Conservation (phyloP, 2,113 vertebrate genomes). For the Osmerus eperlanus region DNA sequence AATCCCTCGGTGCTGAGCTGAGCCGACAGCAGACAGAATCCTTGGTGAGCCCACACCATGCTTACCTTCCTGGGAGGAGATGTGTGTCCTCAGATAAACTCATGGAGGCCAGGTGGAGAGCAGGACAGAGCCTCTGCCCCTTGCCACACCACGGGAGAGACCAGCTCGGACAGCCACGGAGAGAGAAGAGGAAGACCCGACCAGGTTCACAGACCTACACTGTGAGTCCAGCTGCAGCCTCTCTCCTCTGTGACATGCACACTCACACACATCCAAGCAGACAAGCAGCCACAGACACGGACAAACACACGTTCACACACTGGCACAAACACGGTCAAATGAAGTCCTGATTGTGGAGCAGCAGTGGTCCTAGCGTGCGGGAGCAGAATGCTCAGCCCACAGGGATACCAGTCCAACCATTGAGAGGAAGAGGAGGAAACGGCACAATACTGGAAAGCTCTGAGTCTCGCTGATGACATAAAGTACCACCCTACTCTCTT, state of each 20-base stretch:
- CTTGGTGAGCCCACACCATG: neutral
- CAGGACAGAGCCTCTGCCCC: conserved; percentile 8
- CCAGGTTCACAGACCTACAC: conserved; percentile 1
- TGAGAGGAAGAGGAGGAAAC: conserved; percentile 8
- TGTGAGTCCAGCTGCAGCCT: conserved; percentile 30
- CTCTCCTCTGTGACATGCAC: conserved; percentile 16
- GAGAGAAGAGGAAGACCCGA: neutral
- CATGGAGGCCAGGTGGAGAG: conserved; percentile 61
- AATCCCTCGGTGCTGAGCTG: conserved; percentile 9
- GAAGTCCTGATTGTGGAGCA: conserved; percentile 36
- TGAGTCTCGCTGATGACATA: conserved; percentile 49
- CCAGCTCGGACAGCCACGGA: conserved; percentile 34
- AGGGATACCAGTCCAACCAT: neutral
- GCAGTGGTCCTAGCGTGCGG: conserved; percentile 29
- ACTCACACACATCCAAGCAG: conserved; percentile 23
- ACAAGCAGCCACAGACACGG: neutral
- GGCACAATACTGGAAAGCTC: conserved; percentile 37
- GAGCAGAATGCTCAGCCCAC: conserved; percentile 21
- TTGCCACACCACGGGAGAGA: conserved; percentile 28
- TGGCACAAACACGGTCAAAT: neutral
- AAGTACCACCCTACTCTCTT: neutral
- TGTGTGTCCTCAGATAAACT: conserved; percentile 57
- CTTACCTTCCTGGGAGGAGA: conserved; percentile 64
- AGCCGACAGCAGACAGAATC: conserved; percentile 13
- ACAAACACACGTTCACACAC: conserved; percentile 12